Conservation (phyloP, 2,888 invertebrate species). For the Hartigia nigra region DNA sequence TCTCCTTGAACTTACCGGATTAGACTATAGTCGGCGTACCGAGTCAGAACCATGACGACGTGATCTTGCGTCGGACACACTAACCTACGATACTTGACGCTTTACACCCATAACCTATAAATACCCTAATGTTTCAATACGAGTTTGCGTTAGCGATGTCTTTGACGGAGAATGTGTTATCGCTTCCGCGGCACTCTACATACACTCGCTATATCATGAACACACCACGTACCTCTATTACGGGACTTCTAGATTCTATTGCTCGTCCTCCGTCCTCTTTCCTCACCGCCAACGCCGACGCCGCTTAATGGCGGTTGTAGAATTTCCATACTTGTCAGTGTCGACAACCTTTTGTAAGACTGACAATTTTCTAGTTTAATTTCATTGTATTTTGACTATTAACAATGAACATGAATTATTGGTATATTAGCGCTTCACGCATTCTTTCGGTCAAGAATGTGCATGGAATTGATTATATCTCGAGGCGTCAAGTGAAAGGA, state of each 20-base stretch:
- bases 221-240: background rate
- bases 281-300: background rate
- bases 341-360: background rate
- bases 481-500: background rate
- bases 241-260: background rate
- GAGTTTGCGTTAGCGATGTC: background rate
- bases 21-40: background rate
- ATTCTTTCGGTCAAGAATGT: background rate
- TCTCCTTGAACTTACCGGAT: constrained; percentile 19
- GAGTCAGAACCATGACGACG: constrained; percentile 7
- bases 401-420: background rate
- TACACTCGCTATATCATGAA: background rate
- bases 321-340: background rate
- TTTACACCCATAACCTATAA: constrained; percentile 1
- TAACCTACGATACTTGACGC: constrained; percentile 15
- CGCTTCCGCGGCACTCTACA: background rate
- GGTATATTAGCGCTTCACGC: background rate
- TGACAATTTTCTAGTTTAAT: background rate
- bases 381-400: background rate
- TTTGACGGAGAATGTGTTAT: background rate
- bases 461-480: background rate
- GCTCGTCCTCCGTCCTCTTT: background rate
- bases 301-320: background rate
- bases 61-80: constrained; percentile 1
- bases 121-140: background rate